Conservation (phyloP, 2,113 vertebrate species). For the Shinisaurus crocodilurus region DNA sequence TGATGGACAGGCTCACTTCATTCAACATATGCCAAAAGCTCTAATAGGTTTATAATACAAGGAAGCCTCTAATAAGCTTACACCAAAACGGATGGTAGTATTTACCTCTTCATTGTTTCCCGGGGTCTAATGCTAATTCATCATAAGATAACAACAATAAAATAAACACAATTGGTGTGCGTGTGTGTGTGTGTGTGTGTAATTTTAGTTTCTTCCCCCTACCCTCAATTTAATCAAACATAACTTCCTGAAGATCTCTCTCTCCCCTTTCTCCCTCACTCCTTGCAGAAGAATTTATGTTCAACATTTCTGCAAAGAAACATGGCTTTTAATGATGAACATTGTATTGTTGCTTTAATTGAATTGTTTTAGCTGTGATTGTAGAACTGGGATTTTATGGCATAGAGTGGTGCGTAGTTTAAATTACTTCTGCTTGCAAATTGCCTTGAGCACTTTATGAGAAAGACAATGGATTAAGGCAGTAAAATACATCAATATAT, state of each 20-base stretch:
- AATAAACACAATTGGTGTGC: background rate
- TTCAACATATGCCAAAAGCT: background rate
- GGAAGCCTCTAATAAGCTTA: conserved; percentile 14
- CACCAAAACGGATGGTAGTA: background rate
- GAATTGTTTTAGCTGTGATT: background rate
- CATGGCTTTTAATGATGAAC: accelerated
- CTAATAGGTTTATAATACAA: background rate
- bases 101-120: background rate
- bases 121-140: background rate
- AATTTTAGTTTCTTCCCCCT: background rate
- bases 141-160: background rate
- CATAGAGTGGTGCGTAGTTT: background rate
- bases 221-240: background rate
- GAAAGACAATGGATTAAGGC: background rate
- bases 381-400: background rate
- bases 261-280: background rate
- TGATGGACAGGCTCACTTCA: background rate
- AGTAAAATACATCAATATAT: conserved; percentile 1
- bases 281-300: background rate
- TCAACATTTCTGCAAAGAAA: background rate
- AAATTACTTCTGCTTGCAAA: background rate
- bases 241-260: background rate
- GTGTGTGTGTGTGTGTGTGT: too few relatives aligned
- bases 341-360: background rate
- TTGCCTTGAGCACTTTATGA: background rate